phyloP scores from a whole-genome alignment of 2,797 vertebrate genomes.

The Carapus acus region DNA sequence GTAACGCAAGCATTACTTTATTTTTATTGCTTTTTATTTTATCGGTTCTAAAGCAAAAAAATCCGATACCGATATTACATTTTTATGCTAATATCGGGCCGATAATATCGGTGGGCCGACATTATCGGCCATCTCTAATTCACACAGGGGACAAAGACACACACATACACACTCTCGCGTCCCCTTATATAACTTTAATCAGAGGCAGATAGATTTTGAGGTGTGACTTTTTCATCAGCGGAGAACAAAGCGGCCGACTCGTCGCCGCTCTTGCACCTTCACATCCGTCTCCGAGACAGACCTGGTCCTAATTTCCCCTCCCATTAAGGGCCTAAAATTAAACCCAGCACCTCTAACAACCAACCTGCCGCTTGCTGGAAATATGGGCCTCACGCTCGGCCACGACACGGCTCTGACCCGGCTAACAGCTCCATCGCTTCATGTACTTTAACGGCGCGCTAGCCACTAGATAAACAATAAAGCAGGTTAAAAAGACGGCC shows the following conservation, averaged over 20 bases:
- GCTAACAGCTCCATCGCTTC: constrained; percentile 10
- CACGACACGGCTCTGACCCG: constrained; percentile 17
- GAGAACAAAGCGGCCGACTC: constrained; percentile 29
- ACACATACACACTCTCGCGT: too few relatives aligned
- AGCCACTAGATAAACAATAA: constrained; percentile 10
- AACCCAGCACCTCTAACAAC: constrained; percentile 20
- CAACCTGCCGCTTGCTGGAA: constrained; percentile 19
- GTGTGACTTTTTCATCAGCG: too few relatives aligned
- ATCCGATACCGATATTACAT: too few relatives aligned
- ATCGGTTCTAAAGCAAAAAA: too few relatives aligned
- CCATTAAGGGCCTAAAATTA: constrained; percentile 43
- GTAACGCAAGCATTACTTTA: too few relatives aligned
- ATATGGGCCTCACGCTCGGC: constrained; percentile 25
- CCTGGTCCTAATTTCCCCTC: constrained; percentile 35
- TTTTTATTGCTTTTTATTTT: too few relatives aligned
- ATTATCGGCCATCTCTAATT: too few relatives aligned
- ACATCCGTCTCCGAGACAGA: constrained; percentile 29
- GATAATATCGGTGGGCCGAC: too few relatives aligned
- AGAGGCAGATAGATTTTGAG: too few relatives aligned
- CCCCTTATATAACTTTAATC: too few relatives aligned
- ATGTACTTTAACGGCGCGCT: background rate
- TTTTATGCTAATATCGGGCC: too few relatives aligned
- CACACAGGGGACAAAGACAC: too few relatives aligned
- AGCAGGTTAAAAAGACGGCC: constrained; percentile 1
- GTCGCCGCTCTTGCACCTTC: constrained; percentile 25